These are phyloP conservation scores for Smutsia gigantea DNA, from an alignment of 2,797 vertebrate species.

Conservation along the genomic window DNA sequence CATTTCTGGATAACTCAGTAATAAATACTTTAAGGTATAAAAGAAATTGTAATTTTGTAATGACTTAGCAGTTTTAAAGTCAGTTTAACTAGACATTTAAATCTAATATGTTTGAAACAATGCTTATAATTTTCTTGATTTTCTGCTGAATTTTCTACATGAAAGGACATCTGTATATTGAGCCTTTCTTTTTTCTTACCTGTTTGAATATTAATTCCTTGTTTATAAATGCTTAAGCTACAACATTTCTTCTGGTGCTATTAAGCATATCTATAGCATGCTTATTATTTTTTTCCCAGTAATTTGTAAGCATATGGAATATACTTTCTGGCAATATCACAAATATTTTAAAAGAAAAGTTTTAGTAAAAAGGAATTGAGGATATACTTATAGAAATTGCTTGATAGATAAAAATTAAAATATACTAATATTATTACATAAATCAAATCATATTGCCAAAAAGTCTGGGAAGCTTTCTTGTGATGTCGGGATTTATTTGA, in stretches of 20 bases:
- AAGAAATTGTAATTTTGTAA: not conserved
- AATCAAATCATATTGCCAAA: not conserved
- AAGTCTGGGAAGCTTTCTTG: not conserved
- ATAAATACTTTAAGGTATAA: not conserved
- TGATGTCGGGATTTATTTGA: not conserved
- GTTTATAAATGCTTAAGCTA: slow-evolving; percentile 17
- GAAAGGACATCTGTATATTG: not conserved
- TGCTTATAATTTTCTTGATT: not conserved
- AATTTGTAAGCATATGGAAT: not conserved
- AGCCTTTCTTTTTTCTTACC: not conserved
- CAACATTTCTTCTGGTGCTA: not conserved
- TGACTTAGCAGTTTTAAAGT: not conserved
- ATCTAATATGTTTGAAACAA: not conserved
- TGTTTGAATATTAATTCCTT: not conserved
- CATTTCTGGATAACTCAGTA: not conserved
- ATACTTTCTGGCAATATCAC: not conserved
- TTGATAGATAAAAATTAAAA: not conserved
- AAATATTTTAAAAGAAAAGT: not conserved
- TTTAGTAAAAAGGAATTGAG: not conserved
- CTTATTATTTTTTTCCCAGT: not conserved
- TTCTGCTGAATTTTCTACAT: not conserved
- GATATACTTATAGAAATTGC: not conserved
- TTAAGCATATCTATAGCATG: not conserved
- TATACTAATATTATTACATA: not conserved
- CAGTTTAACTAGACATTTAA: not conserved